Evolutionary conservation across 2,888 invertebrate genomes (phyloP), one percentile per base, ranked within the genome.

Genomic region (Serrognathus titanus): DNA sequence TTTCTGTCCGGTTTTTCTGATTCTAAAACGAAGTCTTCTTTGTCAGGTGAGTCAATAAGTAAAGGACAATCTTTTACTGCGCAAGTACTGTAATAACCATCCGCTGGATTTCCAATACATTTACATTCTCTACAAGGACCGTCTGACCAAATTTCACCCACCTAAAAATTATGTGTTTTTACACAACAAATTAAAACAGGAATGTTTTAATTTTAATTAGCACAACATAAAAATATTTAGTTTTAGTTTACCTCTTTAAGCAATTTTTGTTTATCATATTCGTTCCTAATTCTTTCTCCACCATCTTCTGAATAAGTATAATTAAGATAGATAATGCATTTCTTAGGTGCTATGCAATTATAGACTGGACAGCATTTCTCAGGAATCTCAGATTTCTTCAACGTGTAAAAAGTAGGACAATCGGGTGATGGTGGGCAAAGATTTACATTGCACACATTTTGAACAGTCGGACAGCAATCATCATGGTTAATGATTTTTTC

Each of bases 391-490:
- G 51, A 54, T 13, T 69, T 67, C 48, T 78, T 75, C 3, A 82
- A 67, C 10, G 79, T 78, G 62, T 86, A 82, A 75, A 83, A 86
- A 60, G 81, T 78, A 1, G 84, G 81, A 64, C 89, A 89, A 1
- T 70, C 64, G 0, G 83, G 81, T 0, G 83, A 76, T n/a, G 68
- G 59, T 0, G 89, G 87, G 69, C 92, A 92, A 1, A 76, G 76
- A 8, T 83, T 82, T 0, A 77, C 76, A 24, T 83, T 82, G 66
- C 93, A 93, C 2, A 83, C 69, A 52, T 83, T 75, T 56, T 80
- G 75, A 7, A 81, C 70, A 4, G 80, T 79, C 0, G 90, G 87
- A 69, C 93, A 93, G 71, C 93, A 93, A 0, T 90, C 90, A 13
- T 81, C 79, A 1, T 78, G 78, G 60, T 85, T 81, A n/a, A 82